A percentile compares a stretch with the other conserved stretches of the same genome.
These are phyloP conservation scores for Chrysemys picta DNA, from an alignment of 2,113 vertebrate species.

Conservation along the genomic window DNA sequence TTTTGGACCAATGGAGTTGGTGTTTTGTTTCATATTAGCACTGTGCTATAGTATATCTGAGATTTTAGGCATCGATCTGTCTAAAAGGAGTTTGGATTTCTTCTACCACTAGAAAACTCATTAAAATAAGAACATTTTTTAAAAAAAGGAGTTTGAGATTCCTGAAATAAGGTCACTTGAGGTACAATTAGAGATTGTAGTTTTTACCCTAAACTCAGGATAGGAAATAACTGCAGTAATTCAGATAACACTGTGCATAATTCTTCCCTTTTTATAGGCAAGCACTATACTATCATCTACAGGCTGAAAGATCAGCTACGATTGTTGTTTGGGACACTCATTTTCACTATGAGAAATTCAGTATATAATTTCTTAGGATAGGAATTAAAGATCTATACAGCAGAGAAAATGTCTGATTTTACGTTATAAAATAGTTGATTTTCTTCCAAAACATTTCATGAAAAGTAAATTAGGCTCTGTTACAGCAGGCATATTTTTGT, in stretches of 20 bases:
- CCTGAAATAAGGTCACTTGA: not conserved
- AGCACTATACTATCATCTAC: not conserved
- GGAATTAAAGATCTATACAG: not conserved
- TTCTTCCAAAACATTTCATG: constrained; percentile 42
- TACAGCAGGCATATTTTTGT: constrained; percentile 26
- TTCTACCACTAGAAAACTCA: not conserved
- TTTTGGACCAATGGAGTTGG: not conserved
- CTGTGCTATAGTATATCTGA: constrained; percentile 43
- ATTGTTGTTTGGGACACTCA: not conserved
- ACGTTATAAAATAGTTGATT: not conserved
- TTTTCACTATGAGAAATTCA: not conserved
- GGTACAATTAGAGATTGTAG: not conserved
- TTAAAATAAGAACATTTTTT: not conserved
- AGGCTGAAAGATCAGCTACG: not conserved
- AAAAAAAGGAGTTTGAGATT: not conserved
- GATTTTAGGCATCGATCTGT: not conserved
- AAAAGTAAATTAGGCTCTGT: constrained; percentile 48
- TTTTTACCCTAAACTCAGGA: not conserved
- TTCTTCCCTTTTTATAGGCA: not conserved
- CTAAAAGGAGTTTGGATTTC: not conserved
- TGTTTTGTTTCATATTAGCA: constrained; percentile 32
- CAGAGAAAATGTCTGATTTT: not conserved
- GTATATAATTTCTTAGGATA: not conserved
- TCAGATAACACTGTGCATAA: not conserved
- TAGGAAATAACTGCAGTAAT: not conserved